Percentiles rank a stretch among this genome's conserved stretches.
Evolutionary conservation across 2,797 vertebrate species (phyloP).

Genomic region (Macroramphosus scolopax): DNA sequence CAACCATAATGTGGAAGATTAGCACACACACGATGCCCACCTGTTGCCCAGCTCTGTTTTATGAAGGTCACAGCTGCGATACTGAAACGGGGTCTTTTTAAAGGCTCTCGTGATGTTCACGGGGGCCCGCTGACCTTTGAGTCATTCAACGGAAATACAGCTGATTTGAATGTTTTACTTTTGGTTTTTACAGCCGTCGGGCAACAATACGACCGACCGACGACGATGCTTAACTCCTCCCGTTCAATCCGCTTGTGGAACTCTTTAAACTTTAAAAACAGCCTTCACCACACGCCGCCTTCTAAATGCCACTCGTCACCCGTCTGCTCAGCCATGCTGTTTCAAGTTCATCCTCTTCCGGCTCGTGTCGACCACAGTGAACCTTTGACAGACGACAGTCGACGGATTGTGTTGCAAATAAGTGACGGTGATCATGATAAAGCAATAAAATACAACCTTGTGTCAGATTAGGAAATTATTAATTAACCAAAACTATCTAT

Average conservation of each 20-base stretch:
- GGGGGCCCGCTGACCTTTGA: conserved; percentile 45
- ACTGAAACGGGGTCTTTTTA: conserved; percentile 78
- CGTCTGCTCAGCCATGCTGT: conserved; percentile 15
- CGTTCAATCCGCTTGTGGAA: no score
- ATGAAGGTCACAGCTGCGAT: conserved; percentile 80
- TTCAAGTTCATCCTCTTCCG: conserved; percentile 15
- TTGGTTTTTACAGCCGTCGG: conserved; percentile 9
- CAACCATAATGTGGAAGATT: conserved; percentile 84
- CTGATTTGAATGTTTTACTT: conserved; percentile 33
- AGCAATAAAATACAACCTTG: no score
- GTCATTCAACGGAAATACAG: conserved; percentile 59
- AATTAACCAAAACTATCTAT: no score
- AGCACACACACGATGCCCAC: conserved; percentile 76
- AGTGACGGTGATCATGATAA: no score
- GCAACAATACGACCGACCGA: background rate
- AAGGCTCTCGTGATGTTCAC: conserved; percentile 58
- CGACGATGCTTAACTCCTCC: background rate
- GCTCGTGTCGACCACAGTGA: no score
- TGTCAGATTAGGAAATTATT: no score
- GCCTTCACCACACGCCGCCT: background rate
- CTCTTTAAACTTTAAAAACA: background rate
- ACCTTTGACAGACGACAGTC: no score
- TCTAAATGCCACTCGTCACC: conserved; percentile 31
- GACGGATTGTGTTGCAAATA: no score
- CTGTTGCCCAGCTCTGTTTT: conserved; percentile 74